These are phyloP conservation scores for zebrafish (Danio rerio) DNA, from an alignment of 2,113 vertebrate species.

Conservation along the genomic window DNA sequence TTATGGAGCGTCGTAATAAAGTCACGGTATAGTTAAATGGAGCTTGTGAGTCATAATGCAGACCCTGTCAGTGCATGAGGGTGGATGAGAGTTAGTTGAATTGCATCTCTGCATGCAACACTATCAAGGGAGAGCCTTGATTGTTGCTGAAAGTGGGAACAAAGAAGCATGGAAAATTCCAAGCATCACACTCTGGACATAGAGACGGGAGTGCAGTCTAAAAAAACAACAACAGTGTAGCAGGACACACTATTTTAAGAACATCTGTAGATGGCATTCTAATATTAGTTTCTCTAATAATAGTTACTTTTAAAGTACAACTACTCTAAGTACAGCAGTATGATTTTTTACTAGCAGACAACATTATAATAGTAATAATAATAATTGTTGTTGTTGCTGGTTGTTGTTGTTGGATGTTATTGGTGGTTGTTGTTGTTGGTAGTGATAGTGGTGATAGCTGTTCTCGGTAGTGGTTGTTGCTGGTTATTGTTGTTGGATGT, in stretches of 20 bases:
- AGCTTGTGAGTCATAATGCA: not conserved
- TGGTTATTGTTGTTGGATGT: no score
- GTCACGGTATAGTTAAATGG: not conserved
- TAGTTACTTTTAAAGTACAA: no score
- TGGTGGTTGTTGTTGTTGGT: no score
- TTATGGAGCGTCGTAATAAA: conserved; percentile 7
- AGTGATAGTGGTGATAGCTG: no score
- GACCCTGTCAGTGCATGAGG: not conserved
- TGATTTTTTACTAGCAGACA: not conserved
- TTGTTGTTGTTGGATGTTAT: no score
- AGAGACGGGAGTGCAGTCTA: not conserved
- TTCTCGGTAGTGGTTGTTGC: no score
- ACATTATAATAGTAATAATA: no score
- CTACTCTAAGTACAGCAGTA: not conserved
- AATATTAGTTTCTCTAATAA: no score
- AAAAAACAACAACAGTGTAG: not conserved
- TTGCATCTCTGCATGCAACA: not conserved
- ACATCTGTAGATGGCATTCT: no score
- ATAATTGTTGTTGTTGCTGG: no score
- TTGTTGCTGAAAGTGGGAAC: not conserved
- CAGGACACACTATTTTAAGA: not conserved
- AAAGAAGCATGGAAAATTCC: not conserved
- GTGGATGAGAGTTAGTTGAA: not conserved
- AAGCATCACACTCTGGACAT: not conserved
- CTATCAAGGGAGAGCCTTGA: not conserved